Percentiles rank a stretch among this genome's conserved stretches.
These are phyloP conservation scores for Mormyrus proboscirostris DNA, from an alignment of 2,797 vertebrate species.

Conservation along the genomic window DNA sequence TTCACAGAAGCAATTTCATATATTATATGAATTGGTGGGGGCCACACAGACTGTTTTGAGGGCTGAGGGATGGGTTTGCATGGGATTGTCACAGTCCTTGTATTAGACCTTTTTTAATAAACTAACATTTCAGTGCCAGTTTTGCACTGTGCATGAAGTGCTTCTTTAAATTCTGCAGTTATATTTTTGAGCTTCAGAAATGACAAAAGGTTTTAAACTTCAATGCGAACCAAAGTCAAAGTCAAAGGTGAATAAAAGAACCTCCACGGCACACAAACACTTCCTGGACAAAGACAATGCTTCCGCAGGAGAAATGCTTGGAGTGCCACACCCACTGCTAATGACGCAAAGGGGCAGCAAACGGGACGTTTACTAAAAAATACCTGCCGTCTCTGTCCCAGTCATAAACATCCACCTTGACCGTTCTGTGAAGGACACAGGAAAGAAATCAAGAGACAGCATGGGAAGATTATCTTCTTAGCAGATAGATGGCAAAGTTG, in stretches of 20 bases:
- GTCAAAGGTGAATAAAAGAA: background rate
- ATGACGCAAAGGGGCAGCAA: background rate
- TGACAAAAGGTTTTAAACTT: background rate
- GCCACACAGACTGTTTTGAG: background rate
- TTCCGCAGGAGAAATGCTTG: background rate
- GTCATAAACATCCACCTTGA: slow-evolving; percentile 84
- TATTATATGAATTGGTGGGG: background rate
- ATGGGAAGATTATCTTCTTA: background rate
- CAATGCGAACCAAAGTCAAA: background rate
- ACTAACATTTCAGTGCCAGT: background rate
- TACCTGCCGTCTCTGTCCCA: slow-evolving; percentile 73
- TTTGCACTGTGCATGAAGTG: background rate
- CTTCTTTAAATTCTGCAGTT: background rate
- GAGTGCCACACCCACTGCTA: background rate
- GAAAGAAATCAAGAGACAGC: slow-evolving; percentile 5
- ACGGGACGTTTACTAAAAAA: background rate
- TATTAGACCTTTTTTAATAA: background rate
- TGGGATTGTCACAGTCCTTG: background rate
- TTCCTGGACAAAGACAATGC: too few species aligned
- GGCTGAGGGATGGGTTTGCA: background rate
- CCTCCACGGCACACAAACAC: background rate
- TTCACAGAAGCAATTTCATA: background rate
- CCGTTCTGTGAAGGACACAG: slow-evolving; percentile 59
- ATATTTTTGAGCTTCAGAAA: background rate
- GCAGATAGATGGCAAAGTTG: background rate